Evolutionary conservation across 2,797 vertebrate species (phyloP), one percentile per base, ranked within the genome.

Genomic region (Paguma larvata): DNA sequence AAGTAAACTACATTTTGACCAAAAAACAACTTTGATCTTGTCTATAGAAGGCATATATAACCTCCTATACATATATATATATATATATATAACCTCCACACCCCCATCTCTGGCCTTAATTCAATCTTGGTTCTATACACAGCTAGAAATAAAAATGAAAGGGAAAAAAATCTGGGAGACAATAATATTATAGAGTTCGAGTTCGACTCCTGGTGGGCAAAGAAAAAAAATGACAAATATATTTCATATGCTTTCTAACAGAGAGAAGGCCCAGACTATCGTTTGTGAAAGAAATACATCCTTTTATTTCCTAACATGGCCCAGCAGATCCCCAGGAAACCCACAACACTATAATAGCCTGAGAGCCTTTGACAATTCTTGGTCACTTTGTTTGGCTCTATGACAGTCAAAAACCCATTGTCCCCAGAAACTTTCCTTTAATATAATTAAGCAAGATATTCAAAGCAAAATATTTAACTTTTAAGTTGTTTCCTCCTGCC

Each of bases 1-100:
- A 78, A 77, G 30, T 3, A 79, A 59, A 51, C 16, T 73, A 82
- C 21, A 73, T 87, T 86, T 97, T 97, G 68, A 75, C 88, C 53
- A 62, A 93, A 92, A 86, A 86, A 72, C 10, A 88, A 84, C n/a
- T 84, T 92, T 89, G 78, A 96, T 67, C 51, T 96, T 62, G 44
- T 85, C 62, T 85, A 30, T n/a, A 89, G 27, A 90, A 83, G 6
- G 1, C 3, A 38, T 51, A 48, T 97, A 3, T 27, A 91, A 86
- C 18, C 18, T 80, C 51, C 41, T n/a, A n/a, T n/a, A n/a, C n/a
- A n/a, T n/a, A n/a, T n/a, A n/a, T n/a, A n/a, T n/a, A n/a, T n/a
- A 38, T 10, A 38, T 38, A 38, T 51, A 48, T 97, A 3, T 27
- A 91, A 86, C 18, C 18, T 80, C 51, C 41, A 30, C 25, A 77